Evolutionary conservation across 2,113 vertebrate species (phyloP), one percentile per base, ranked within the genome.

Genomic region (Chinchilla lanigera): DNA sequence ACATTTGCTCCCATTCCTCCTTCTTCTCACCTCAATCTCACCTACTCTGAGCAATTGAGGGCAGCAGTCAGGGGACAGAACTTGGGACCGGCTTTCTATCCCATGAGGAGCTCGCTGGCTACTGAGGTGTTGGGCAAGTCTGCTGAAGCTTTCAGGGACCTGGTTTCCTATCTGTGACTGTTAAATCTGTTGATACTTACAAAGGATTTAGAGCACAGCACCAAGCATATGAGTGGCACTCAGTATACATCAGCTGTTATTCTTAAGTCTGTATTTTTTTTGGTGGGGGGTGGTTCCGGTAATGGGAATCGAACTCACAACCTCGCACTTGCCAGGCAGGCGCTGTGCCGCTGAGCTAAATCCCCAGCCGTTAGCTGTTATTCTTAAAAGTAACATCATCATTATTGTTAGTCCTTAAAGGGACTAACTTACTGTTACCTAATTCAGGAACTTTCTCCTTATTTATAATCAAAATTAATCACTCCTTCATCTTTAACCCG

Each of bases 121-220:
- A 16, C 0, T 6, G 33, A 56, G 17, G n/a, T 12, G 33, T 50
- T 65, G 44, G 63, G n/a, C 35, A 65, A 47, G 30, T 35, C 13
- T 22, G 13, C 35, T 2, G 11, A 22, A 60, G 28, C 54, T 30
- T 5, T n/a, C 38, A 60, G 20, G n/a, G 60, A 69, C 60, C 28
- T 26, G 44, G 30, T 30, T 20, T 58, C 26, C 65, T 85, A 9
- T 24, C 24, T 52, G 10, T 19, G 52, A 80, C 14, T 17, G 47
- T 28, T 1, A 35, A 78, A 24, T 11, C 16, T 26, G 19, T 10
- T 17, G 52, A 38, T 7, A 10, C 35, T 0, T 0, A 5, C 3
- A 0, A 20, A 47, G 44, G 19, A 33, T 73, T 52, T 17, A 12
- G 20, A 38, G 63, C 85, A 20, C 13, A 6, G 17, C 0, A n/a